phyloP scores from a whole-genome alignment of 2,888 invertebrate genomes.

The Antheraea assamensis region DNA sequence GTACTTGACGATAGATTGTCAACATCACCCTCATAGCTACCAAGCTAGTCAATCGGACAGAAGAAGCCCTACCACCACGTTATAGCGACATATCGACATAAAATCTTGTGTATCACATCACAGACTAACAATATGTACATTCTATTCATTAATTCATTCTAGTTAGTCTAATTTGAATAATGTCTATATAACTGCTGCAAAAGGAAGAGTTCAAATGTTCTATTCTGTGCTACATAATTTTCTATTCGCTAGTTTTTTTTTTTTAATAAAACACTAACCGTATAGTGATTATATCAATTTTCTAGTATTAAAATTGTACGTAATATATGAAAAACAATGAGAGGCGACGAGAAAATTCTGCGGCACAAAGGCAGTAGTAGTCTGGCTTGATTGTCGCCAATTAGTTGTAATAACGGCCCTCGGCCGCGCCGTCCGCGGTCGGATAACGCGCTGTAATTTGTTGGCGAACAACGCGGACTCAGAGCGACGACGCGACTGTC shows the following conservation, averaged over 20 bases:
- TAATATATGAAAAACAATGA: conserved; percentile 41
- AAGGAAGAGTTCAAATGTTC: not conserved
- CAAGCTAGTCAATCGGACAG: not conserved
- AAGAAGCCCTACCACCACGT: too few species aligned
- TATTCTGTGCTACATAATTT: not conserved
- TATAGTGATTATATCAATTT: conserved; percentile 1
- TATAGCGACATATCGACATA: too few species aligned
- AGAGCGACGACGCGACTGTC: conserved; percentile 29
- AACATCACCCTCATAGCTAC: not conserved
- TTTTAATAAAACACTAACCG: not conserved
- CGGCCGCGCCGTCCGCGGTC: conserved; percentile 44
- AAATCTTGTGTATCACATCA: too few species aligned
- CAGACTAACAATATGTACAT: too few species aligned
- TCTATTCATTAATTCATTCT: too few species aligned
- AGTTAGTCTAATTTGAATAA: too few species aligned
- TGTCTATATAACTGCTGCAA: not conserved
- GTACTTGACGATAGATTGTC: too few species aligned
- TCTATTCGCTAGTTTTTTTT: not conserved
- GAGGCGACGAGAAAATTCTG: conserved; percentile 52
- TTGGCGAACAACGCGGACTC: conserved; percentile 46
- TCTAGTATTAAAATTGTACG: conserved; percentile 29
- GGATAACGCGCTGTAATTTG: conserved; percentile 69
- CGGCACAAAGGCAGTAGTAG: conserved; percentile 61
- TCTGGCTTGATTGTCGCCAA: conserved; percentile 73
- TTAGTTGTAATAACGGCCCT: conserved; percentile 76